Conservation (phyloP, 2,888 invertebrate genomes). For the Drosophila eohydei region DNA sequence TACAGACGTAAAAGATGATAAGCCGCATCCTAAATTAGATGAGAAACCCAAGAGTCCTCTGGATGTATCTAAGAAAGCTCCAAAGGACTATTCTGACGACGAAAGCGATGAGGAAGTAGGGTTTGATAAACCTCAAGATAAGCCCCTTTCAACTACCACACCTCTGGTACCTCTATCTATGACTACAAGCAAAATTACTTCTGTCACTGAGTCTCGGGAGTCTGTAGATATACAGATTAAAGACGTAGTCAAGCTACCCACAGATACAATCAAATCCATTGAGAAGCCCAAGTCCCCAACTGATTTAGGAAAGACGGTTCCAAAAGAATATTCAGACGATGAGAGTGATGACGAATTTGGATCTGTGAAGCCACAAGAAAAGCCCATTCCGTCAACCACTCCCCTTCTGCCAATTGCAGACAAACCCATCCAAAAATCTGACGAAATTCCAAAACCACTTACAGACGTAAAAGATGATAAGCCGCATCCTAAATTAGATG, state of each 20-base stretch:
- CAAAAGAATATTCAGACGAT: constrained; percentile 13
- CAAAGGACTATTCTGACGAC: constrained; percentile 2
- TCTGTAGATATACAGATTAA: background rate
- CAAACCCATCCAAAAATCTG: background rate
- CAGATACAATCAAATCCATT: background rate
- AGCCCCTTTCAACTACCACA: background rate
- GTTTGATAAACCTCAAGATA: background rate
- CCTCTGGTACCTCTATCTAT: background rate
- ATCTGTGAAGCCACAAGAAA: constrained; percentile 3
- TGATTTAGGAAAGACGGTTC: constrained; percentile 5
- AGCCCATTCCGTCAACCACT: background rate
- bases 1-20: background rate
- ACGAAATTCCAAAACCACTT: background rate
- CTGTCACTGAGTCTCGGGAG: background rate
- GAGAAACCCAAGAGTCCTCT: constrained; percentile 8
- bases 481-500: background rate
- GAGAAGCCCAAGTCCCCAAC: constrained; percentile 6
- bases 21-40: background rate
- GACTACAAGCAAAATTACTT: constrained; percentile 1
- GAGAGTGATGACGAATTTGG: constrained; percentile 14
- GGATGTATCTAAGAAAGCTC: constrained; percentile 4
- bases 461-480: background rate
- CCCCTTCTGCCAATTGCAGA: background rate
- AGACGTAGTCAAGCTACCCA: background rate
- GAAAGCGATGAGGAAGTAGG: constrained; percentile 5